Conservation (phyloP, 2,888 invertebrate species). For the Amiota minor region DNA sequence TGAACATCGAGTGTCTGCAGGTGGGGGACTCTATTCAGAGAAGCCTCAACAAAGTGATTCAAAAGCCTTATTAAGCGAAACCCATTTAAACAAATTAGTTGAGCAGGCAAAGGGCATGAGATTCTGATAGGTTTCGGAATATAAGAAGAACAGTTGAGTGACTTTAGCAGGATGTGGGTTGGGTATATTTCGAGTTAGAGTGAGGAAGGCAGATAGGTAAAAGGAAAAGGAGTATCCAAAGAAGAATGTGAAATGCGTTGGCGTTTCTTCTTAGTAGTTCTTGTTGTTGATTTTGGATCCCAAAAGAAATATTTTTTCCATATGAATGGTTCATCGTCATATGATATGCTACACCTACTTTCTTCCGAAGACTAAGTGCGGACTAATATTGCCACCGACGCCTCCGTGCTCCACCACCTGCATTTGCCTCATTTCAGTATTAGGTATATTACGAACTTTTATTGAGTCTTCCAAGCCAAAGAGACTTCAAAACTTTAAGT, state of each 20-base stretch:
- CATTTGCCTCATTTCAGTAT: too few relatives aligned
- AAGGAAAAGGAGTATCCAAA: neutral
- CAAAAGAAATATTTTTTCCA: neutral
- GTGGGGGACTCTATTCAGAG: too few relatives aligned
- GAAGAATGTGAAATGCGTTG: constrained; percentile 25
- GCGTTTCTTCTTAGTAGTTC: neutral
- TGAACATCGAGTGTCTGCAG: too few relatives aligned
- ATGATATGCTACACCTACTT: constrained; percentile 29
- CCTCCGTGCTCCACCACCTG: too few relatives aligned
- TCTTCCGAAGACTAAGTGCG: neutral
- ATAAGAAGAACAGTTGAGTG: neutral
- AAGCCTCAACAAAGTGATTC: neutral
- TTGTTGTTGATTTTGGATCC: neutral
- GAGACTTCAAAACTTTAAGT: too few relatives aligned
- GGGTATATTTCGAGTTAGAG: neutral
- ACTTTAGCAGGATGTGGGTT: constrained; percentile 12
- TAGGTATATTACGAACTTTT: too few relatives aligned
- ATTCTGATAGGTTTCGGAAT: too few relatives aligned
- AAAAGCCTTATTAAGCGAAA: constrained; percentile 57
- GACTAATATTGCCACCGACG: too few relatives aligned
- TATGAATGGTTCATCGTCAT: neutral
- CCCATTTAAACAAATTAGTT: constrained; percentile 65
- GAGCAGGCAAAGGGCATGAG: constrained; percentile 49
- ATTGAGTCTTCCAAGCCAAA: too few relatives aligned
- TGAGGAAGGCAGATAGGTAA: neutral